Base-by-base conservation (phyloP, 2,888 invertebrate species). In the Eupsilia transversa region DNA sequence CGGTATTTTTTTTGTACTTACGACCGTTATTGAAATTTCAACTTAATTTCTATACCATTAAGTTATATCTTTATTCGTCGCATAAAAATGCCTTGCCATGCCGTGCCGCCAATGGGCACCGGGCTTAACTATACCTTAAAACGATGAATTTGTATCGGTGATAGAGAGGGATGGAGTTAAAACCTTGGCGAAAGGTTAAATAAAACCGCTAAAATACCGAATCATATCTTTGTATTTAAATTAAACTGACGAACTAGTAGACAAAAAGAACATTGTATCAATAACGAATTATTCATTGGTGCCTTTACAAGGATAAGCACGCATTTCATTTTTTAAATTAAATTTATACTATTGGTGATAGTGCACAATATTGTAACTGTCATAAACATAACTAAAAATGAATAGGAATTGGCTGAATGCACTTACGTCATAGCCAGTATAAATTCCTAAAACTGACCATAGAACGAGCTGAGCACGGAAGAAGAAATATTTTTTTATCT, bases 191-290 rank as follows among this genome's bases (percentile, higher is more conserved):
- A 65, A n/a, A 54, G n/a, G n/a, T n/a, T 35, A 65, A 65, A 27
- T 85, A 71, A 88, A 86, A 87, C 64, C 60, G 75, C 57, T 23
- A 0, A 10, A 60, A 41, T 80, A 83, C 77, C 81, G 83, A 85
- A 86, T 83, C 79, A 80, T 83, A 77, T 84, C 77, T 82, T 86
- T 84, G 87, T 87, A 87, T 87, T 87, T 81, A 84, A 84, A 82
- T 82, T 71, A 86, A 86, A 84, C 73, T 82, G 82, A 86, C 77
- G 79, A 82, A 86, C 82, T 85, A 82, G 33, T 74, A 77, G 57
- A 79, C 61, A 84, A 77, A 72, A 82, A 81, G 49, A 81, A 86
- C 70, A 74, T 57, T 69, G 75, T 82, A 82, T 71, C 54, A 61
- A 73, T 75, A 84, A 79, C 64, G 75, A 78, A 60, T 57, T 77